Conservation (phyloP, 2,113 vertebrate species). For the Eurypyga helias region DNA sequence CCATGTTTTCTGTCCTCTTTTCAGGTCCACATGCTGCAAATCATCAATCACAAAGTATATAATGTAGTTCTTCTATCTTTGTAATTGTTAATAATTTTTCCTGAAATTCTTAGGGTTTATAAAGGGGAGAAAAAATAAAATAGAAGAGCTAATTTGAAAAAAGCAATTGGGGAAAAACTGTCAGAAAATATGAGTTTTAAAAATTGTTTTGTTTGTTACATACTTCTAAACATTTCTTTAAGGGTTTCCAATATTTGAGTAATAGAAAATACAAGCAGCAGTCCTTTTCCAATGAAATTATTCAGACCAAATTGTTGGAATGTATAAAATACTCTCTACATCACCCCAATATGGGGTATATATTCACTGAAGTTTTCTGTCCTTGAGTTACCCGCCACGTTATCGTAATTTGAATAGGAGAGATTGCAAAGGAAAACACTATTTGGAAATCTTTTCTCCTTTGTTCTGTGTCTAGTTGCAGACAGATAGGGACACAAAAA, state of each 20-base stretch:
- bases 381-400: background rate
- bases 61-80: background rate
- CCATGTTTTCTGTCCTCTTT: background rate
- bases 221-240: background rate
- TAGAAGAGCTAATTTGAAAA: background rate
- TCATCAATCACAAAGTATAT: background rate
- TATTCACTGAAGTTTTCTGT: background rate
- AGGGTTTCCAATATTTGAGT: background rate
- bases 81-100: background rate
- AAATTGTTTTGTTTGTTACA: background rate
- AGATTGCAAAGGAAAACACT: background rate
- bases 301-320: background rate
- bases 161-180: background rate
- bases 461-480: background rate
- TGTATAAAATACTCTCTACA: background rate
- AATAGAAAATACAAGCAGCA: background rate
- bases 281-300: background rate
- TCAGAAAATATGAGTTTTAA: background rate
- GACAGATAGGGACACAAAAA: background rate
- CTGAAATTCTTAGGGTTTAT: background rate
- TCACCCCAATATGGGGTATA: fast-evolving
- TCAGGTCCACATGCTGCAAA: background rate
- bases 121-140: background rate
- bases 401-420: background rate
- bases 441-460: background rate